Evolutionary conservation across 2,113 vertebrate genomes (phyloP).

Genomic region (Mormoops blainvillei): DNA sequence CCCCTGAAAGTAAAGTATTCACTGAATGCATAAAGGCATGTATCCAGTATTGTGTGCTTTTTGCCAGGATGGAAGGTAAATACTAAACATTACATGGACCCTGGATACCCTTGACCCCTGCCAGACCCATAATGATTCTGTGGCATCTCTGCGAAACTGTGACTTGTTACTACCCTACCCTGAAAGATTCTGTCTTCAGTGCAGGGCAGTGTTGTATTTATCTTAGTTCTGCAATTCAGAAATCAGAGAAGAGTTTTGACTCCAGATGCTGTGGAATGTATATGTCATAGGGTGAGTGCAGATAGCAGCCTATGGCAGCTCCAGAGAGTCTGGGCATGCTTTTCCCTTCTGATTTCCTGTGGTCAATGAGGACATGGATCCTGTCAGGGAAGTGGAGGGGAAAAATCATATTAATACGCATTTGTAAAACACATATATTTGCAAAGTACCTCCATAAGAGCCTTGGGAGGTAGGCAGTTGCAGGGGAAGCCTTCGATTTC

Average conservation of each 20-base stretch:
- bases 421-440: not conserved
- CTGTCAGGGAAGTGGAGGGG: not conserved
- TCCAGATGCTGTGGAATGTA: not conserved
- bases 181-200: not conserved
- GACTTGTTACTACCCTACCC: not conserved
- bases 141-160: not conserved
- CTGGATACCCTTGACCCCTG: not conserved
- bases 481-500: not conserved
- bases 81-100: not conserved
- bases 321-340: not conserved
- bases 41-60: not conserved
- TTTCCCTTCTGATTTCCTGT: not conserved
- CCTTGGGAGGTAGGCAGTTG: not conserved
- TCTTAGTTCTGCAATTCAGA: not conserved
- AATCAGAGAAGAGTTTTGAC: not conserved
- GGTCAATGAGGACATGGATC: not conserved
- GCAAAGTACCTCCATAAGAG: not conserved
- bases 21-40: fast-evolving
- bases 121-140: not conserved
- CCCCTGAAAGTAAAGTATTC: not conserved
- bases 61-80: not conserved
- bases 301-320: not conserved
- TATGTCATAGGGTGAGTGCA: not conserved
- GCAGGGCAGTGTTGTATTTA: not conserved
- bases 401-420: not conserved